These are phyloP conservation scores for Cremastinae sp. DNA, from an alignment of 2,888 invertebrate species.

Conservation along the genomic window DNA sequence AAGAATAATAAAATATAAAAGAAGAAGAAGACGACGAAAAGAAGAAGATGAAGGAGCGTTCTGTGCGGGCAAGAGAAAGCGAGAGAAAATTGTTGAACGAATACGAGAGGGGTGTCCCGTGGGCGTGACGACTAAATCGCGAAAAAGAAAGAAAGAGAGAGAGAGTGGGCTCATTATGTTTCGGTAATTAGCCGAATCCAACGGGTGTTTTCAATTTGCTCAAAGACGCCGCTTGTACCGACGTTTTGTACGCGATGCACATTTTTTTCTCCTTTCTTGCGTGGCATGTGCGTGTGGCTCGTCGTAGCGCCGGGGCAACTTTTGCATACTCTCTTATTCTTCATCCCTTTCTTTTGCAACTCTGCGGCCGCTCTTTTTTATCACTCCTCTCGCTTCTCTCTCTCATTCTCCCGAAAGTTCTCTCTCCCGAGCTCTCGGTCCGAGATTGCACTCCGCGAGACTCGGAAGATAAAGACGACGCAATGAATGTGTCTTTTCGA, in stretches of 20 bases:
- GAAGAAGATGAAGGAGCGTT: constrained; percentile 45
- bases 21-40: constrained; percentile 42
- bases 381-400: constrained; percentile 23
- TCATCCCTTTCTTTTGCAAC: constrained; percentile 45
- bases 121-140: constrained; percentile 65
- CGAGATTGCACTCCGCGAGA: constrained; percentile 25
- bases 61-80: constrained; percentile 25
- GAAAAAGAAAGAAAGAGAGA: constrained; percentile 54
- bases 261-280: constrained; percentile 33
- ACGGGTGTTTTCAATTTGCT: constrained; percentile 78
- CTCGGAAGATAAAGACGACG: constrained; percentile 49
- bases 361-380: constrained; percentile 16
- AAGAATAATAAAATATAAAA: too few relatives aligned
- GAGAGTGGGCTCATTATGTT: constrained; percentile 77
- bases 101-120: constrained; percentile 52
- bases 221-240: constrained; percentile 66
- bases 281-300: constrained; percentile 27
- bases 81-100: constrained; percentile 43
- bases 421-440: constrained; percentile 10
- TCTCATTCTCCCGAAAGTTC: background rate
- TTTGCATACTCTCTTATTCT: constrained; percentile 32
- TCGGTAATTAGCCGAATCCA: constrained; percentile 80
- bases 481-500: constrained; percentile 7
- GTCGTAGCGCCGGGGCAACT: constrained; percentile 52
- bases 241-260: constrained; percentile 56